phyloP scores from a whole-genome alignment of 1,140 invertebrate species.

The Acyrthosiphon pisum region DNA sequence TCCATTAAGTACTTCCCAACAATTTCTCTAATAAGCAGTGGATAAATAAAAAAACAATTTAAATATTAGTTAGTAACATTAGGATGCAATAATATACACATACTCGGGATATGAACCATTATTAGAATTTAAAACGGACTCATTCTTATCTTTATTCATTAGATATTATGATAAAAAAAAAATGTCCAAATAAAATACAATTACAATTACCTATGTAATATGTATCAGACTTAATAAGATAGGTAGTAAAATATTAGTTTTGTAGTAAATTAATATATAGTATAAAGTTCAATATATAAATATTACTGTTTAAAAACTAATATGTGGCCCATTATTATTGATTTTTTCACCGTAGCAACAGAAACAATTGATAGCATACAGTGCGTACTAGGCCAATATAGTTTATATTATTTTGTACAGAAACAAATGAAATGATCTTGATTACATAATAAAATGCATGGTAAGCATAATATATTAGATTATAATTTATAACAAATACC shows the following conservation, averaged over 20 bases:
- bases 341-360: slow-evolving; percentile 45
- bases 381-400: background rate
- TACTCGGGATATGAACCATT: background rate
- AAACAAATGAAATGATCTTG: background rate
- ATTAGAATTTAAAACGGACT: background rate
- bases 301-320: background rate
- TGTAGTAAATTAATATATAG: background rate
- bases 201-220: background rate
- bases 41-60: background rate
- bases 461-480: too few species aligned
- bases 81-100: background rate
- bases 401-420: background rate
- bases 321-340: background rate
- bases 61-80: background rate
- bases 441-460: background rate
- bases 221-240: background rate
- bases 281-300: background rate
- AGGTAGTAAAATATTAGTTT: background rate
- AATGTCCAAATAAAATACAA: background rate
- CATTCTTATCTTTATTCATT: background rate
- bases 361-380: background rate
- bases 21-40: background rate
- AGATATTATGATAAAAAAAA: background rate
- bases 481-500: background rate
- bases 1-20: background rate